A percentile compares a stretch with the other conserved stretches of the same genome.
Evolutionary conservation across 2,888 invertebrate species (phyloP).

Genomic region (Lasioglossum villosulum): DNA sequence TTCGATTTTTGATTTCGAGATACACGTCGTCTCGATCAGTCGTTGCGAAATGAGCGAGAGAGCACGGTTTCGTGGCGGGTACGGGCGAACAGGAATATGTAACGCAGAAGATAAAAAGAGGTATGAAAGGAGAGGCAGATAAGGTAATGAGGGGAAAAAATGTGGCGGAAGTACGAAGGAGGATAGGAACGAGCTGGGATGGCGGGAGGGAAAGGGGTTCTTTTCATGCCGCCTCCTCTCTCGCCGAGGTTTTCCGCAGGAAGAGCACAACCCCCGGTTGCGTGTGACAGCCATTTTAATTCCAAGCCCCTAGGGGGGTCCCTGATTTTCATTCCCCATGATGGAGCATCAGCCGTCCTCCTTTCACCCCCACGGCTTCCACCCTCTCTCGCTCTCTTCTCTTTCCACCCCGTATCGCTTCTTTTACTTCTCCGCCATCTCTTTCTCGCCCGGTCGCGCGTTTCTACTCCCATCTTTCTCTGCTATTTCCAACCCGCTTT

Average conservation of each 20-base stretch:
- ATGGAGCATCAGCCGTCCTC: constrained; percentile 71
- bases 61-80: background rate
- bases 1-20: background rate
- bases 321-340: constrained; percentile 80
- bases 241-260: constrained; percentile 73
- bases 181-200: constrained; percentile 42
- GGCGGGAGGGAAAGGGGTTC: constrained; percentile 60
- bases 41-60: background rate
- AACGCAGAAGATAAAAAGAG: constrained; percentile 43
- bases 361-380: constrained; percentile 30
- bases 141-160: constrained; percentile 71
- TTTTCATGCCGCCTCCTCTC: constrained; percentile 71
- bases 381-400: constrained; percentile 41
- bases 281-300: constrained; percentile 83
- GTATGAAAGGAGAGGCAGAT: constrained; percentile 49
- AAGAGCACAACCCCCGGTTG: constrained; percentile 74
- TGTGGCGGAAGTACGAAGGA: constrained; percentile 62
- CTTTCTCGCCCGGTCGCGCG: constrained; percentile 24
- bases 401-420: constrained; percentile 27
- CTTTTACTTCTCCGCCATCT: constrained; percentile 20
- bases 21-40: background rate
- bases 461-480: background rate
- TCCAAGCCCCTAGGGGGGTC: constrained; percentile 76
- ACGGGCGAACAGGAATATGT: background rate
- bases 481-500: background rate